Base-by-base conservation (phyloP, 2,797 vertebrate genomes). In the Labeo calbasu region DNA sequence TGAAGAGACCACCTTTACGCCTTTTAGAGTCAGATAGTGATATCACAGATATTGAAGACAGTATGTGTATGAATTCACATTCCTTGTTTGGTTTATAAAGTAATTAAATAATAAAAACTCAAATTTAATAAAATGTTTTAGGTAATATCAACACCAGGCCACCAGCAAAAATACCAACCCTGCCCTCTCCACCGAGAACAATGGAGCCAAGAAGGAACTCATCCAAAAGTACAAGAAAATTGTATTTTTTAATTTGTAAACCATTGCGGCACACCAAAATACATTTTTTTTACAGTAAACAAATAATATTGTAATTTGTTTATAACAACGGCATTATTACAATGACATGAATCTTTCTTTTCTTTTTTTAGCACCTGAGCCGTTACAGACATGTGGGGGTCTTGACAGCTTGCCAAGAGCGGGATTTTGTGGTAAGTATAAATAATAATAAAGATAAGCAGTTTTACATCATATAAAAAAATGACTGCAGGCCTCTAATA, bases 21-120 rank as follows among this genome's bases (percentile, higher is more conserved):
- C 61, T 63, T 63, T 63, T 63, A 63, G 61, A 28, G 61, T 63
- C 61, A 63, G 25, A 63, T 28, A 63, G 61, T 63, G 25, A 63
- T 8, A 15, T 63, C 13, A 63, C 61, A 25, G 25, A 63, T 63
- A 28, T 28, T 14, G 61, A 63, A 28, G 28, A 32, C 28, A 32
- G 61, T 63, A 63, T 28, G 61, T 63, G 19, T 9, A 63, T 63
- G 5, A 63, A 14, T 63, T 28, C 25, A 63, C 25, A 25, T 28
- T 15, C 28, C n/a, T 63, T 63, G 14, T 63, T 28, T 25, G 12
- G 59, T 23, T 63, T 25, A 63, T 13, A 23, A 57, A n/a, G 21
- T n/a, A 63, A 63, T 63, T 28, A 28, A 63, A 63, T 63, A 1
- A 28, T 23, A 28, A n/a, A 23, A n/a, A 23, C n/a, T 23, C 5